Conservation (phyloP, 2,888 invertebrate genomes). For the Eupithecia abbreviata region DNA sequence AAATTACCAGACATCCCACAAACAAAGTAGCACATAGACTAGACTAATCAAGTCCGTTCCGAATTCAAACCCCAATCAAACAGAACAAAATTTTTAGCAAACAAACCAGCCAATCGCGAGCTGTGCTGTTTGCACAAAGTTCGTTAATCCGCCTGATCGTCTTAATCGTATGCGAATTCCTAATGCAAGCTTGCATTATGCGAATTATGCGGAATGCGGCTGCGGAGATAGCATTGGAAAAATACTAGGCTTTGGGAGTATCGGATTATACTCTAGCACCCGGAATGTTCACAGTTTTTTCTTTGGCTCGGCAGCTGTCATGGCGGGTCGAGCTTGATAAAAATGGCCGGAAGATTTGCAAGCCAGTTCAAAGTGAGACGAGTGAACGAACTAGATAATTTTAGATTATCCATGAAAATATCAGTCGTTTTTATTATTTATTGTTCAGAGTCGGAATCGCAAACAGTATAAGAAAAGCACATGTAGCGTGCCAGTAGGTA, state of each 20-base stretch:
- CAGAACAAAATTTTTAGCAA: slow-evolving; percentile 32
- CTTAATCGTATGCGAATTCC: slow-evolving; percentile 67
- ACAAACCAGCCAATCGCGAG: slow-evolving; percentile 28
- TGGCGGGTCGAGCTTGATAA: too few species aligned
- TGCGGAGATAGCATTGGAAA: neutral
- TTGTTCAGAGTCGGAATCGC: too few species aligned
- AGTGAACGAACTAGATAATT: too few species aligned
- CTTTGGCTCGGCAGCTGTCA: too few species aligned
- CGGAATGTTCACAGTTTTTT: neutral
- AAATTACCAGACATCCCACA: neutral
- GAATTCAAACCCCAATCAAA: slow-evolving; percentile 26
- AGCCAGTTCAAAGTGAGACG: too few species aligned
- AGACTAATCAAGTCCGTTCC: neutral
- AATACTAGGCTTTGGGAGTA: neutral
- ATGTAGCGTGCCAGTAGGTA: too few species aligned
- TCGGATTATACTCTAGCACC: neutral
- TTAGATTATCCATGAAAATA: too few species aligned
- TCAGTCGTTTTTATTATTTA: too few species aligned
- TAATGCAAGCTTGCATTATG: slow-evolving; percentile 46
- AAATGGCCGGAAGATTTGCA: too few species aligned
- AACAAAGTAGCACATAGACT: neutral
- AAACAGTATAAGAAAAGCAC: too few species aligned
- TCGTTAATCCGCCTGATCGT: slow-evolving; percentile 54
- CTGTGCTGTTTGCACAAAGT: slow-evolving; percentile 54
- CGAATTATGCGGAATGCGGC: neutral